phyloP scores from a whole-genome alignment of 2,797 vertebrate genomes.

The Amblyopsis hoosieri region DNA sequence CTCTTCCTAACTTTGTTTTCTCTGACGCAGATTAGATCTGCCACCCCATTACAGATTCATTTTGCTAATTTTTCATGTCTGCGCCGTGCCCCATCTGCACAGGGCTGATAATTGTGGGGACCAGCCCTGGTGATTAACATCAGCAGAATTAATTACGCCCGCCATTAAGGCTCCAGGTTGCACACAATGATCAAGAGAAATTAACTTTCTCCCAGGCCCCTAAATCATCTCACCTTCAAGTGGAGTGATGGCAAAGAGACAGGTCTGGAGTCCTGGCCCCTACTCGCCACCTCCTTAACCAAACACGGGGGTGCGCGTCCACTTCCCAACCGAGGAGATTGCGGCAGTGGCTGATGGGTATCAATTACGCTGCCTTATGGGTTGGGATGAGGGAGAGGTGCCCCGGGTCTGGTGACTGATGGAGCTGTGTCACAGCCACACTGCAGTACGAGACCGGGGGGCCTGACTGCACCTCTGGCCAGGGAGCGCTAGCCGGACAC shows the following conservation, averaged over 20 bases:
- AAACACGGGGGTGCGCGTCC: conserved; percentile 72
- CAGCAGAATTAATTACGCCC: conserved; percentile 99
- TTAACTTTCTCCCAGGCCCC: conserved; percentile 99
- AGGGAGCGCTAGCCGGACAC: conserved; percentile 70
- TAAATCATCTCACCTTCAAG: conserved; percentile 99
- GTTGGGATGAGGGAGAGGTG: conserved; percentile 71
- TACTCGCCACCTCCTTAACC: conserved; percentile 82
- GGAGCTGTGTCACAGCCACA: conserved; percentile 68
- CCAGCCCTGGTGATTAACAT: conserved; percentile 99
- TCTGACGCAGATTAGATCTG: conserved; percentile 99
- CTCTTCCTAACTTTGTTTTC: conserved; percentile 99
- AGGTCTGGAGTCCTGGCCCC: conserved; percentile 78
- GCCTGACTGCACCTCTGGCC: conserved; percentile 62
- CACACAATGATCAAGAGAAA: conserved; percentile 99
- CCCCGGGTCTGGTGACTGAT: conserved; percentile 74
- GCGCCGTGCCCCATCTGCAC: conserved; percentile 99
- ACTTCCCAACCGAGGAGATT: conserved; percentile 62
- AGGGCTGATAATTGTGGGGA: conserved; percentile 99
- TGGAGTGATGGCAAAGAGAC: conserved; percentile 92
- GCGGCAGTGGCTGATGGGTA: conserved; percentile 65
- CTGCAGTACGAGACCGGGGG: conserved; percentile 56
- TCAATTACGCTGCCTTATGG: conserved; percentile 76
- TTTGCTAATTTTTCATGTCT: conserved; percentile 99
- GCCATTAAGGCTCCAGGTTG: conserved; percentile 99
- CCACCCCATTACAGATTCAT: conserved; percentile 99